Evolutionary conservation across 1,140 invertebrate genomes (phyloP), one percentile per base, ranked within the genome.

Genomic region (Helicoverpa armigera): DNA sequence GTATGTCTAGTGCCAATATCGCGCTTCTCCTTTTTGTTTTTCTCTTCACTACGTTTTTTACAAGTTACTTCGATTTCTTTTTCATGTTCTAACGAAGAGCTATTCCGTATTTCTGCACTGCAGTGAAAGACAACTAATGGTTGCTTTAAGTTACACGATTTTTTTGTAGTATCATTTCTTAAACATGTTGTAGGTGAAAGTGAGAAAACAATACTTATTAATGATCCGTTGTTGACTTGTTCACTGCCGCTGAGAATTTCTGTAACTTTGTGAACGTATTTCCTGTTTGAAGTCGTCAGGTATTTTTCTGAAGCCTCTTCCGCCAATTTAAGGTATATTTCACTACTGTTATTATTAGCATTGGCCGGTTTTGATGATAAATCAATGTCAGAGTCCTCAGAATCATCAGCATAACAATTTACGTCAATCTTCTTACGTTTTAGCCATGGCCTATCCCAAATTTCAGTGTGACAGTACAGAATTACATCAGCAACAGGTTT

Each of bases 381-480:
- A 18, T 72, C 67, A 63, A 56, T 43, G 11, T 86, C 60, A 51
- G 72, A 31, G 23, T 80, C 67, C 54, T 77, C 35, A 43, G 84
- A 51, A 54, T 86, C 82, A 9, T 85, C 76, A 16, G 2, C 63
- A 65, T 85, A 63, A 82, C 89, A 89, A 12, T 80, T 51, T 12
- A 89, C 85, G 67, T 86, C 79, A 63, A 90, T 86, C 29, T 89
- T 83, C 43, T 88, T 85, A 31, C 54, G 70, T 56, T 72, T 77
- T 74, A 87, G 75, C 90, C 89, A 92, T 31, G 89, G 86, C 7
- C 81, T 85, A 50, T 80, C 63, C 87, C 87, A 91, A 69, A 92
- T 87, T 83, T 85, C 31, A 9, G 88, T 48, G 61, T 89, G 81
- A 82, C 89, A 91, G 69, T 85, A 86, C n/a, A 89, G 72, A 60